phyloP scores from a whole-genome alignment of 2,797 vertebrate genomes.

The Hydrolagus colliei region DNA sequence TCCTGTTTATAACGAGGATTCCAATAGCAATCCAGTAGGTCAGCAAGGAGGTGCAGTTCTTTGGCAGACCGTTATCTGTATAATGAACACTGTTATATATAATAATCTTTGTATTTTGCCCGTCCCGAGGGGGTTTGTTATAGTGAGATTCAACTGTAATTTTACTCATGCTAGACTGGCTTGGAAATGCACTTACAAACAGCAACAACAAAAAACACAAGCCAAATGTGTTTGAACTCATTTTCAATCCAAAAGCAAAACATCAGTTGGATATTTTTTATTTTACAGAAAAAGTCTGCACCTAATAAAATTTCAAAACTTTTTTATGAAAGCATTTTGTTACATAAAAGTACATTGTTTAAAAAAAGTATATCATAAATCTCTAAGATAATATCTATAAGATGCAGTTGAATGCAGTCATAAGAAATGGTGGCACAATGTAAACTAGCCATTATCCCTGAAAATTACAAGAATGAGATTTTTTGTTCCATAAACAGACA shows the following conservation, averaged over 20 bases:
- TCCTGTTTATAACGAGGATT: no score
- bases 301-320: not conserved
- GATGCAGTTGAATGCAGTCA: not conserved
- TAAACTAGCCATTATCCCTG: not conserved
- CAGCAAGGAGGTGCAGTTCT: no score
- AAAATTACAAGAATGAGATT: not conserved
- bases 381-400: not conserved
- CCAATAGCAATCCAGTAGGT: no score
- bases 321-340: not conserved
- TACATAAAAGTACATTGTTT: not conserved
- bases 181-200: no score
- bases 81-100: constrained; percentile 33
- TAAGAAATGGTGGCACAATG: not conserved
- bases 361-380: not conserved
- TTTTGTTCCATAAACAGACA: not conserved
- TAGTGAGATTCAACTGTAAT: constrained; percentile 33
- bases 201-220: no score
- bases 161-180: no score
- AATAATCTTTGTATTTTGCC: no score
- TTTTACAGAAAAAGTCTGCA: not conserved
- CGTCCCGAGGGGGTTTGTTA: constrained; percentile 22
- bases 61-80: constrained; percentile 16
- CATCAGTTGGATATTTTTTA: not conserved
- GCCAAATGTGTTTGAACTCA: not conserved
- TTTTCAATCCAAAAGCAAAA: not conserved